Evolutionary conservation across 2,888 invertebrate species (phyloP).

Genomic region (Dusona sp.): DNA sequence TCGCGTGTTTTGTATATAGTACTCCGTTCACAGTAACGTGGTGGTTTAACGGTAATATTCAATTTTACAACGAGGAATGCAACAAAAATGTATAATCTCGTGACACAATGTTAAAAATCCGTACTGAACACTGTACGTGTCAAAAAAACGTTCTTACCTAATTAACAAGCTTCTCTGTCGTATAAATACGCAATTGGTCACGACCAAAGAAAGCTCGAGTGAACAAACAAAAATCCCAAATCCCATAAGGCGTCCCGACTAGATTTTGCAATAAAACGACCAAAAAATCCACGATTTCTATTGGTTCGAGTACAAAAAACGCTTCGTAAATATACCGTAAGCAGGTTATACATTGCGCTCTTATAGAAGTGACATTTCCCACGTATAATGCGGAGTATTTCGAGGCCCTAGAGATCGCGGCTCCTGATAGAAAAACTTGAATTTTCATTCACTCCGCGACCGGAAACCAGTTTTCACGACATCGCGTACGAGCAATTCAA

Average conservation of each 20-base stretch:
- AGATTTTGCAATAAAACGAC: conserved; percentile 12
- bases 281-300: conserved; percentile 31
- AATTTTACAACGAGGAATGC: not conserved
- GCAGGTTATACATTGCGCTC: conserved; percentile 17
- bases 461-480: conserved; percentile 42
- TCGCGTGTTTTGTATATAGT: conserved; percentile 31
- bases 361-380: conserved; percentile 57
- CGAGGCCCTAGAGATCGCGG: conserved; percentile 37
- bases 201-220: conserved; percentile 11
- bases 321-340: not conserved
- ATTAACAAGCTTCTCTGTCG: conserved; percentile 9
- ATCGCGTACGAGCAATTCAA: not conserved
- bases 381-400: conserved; percentile 14
- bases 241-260: conserved; percentile 10
- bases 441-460: conserved; percentile 58
- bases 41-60: conserved; percentile 33
- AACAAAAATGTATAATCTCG: conserved; percentile 3
- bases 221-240: conserved; percentile 2
- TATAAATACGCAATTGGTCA: conserved; percentile 20
- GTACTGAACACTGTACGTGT: not conserved
- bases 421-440: conserved; percentile 36
- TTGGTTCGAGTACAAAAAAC: not conserved
- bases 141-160: not conserved
- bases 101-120: not conserved
- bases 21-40: conserved; percentile 25